A percentile compares a stretch with the other conserved stretches of the same genome.
These are phyloP conservation scores for Darevskia nairensis DNA, from an alignment of 2,797 vertebrate species.

Conservation along the genomic window DNA sequence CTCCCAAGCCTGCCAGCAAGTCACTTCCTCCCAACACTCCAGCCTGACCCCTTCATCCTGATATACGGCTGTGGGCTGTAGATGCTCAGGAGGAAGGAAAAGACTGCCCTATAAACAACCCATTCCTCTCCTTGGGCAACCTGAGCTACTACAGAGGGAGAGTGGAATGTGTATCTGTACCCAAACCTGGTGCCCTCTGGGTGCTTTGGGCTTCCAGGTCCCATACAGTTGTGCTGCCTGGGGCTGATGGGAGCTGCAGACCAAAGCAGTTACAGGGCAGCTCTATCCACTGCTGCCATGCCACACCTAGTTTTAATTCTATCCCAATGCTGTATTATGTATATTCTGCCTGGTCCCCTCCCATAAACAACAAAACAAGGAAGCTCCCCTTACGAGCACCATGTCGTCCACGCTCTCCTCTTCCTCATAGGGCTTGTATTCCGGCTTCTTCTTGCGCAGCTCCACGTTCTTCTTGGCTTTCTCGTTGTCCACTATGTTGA, in stretches of 20 bases:
- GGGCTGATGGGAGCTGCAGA: too few relatives aligned
- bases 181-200: too few relatives aligned
- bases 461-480: constrained; percentile 91
- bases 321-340: background rate
- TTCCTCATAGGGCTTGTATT: constrained; percentile 90
- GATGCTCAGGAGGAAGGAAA: too few relatives aligned
- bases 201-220: too few relatives aligned
- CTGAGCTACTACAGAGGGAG: too few relatives aligned
- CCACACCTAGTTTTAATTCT: background rate
- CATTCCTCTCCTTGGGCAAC: too few relatives aligned
- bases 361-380: background rate
- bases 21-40: background rate
- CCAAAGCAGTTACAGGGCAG: too few relatives aligned
- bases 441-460: constrained; percentile 90
- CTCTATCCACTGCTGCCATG: background rate
- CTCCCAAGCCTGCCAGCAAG: background rate
- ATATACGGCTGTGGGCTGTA: background rate
- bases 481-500: constrained; percentile 88
- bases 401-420: constrained; percentile 91
- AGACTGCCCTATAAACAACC: background rate
- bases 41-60: background rate
- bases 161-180: too few relatives aligned
- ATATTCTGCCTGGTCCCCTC: background rate
- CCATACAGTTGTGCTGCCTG: too few relatives aligned
- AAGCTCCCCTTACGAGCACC: constrained; percentile 72